These are phyloP conservation scores for Yponomeuta plumbellus DNA, from an alignment of 2,888 invertebrate genomes.

Conservation along the genomic window DNA sequence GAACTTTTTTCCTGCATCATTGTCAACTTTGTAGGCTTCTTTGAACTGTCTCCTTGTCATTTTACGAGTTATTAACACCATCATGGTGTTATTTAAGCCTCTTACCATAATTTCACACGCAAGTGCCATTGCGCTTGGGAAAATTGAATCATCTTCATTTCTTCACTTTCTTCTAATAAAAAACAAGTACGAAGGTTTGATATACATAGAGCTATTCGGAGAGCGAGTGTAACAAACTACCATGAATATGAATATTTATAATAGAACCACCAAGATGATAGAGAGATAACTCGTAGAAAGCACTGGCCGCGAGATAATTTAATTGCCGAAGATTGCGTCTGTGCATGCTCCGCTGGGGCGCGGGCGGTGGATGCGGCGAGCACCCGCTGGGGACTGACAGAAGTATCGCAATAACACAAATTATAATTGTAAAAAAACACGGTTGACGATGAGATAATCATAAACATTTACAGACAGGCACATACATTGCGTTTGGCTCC, in stretches of 20 bases:
- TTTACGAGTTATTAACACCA: not conserved
- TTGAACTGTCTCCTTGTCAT: not conserved
- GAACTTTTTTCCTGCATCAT: not conserved
- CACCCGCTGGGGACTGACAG: not conserved
- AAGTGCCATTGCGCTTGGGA: not conserved
- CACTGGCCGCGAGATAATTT: not conserved
- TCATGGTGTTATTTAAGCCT: too few relatives aligned
- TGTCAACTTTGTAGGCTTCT: not conserved
- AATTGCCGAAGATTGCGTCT: not conserved
- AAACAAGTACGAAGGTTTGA: not conserved
- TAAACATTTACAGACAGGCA: too few relatives aligned
- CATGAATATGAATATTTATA: not conserved
- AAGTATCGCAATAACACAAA: not conserved
- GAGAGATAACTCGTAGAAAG: constrained; percentile 1
- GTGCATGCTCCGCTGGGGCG: not conserved
- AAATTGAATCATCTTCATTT: not conserved
- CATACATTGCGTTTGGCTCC: too few relatives aligned
- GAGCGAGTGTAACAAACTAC: not conserved
- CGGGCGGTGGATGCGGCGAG: not conserved
- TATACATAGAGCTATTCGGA: not conserved
- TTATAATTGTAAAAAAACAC: too few relatives aligned
- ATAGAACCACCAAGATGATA: not conserved
- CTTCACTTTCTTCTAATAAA: not conserved
- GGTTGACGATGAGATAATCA: too few relatives aligned
- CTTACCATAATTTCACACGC: not conserved